Evolutionary conservation across 2,113 vertebrate species (phyloP).

Genomic region (Columba livia): DNA sequence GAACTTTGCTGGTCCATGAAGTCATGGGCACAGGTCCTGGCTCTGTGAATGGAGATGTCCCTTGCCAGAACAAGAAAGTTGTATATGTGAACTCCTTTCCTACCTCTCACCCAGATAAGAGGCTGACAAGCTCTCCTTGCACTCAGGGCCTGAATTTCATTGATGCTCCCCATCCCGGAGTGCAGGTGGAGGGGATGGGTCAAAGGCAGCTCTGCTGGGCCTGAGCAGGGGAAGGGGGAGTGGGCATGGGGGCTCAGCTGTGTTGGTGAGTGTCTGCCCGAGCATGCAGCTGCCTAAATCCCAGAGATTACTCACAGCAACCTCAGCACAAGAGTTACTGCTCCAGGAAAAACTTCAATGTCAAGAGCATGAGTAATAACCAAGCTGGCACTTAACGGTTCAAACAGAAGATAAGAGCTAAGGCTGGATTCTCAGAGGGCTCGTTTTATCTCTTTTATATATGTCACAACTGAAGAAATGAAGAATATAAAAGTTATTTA

Average conservation of each 20-base stretch:
- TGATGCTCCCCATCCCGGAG: fast-evolving
- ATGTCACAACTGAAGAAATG: slow-evolving; percentile 74
- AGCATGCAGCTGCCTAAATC: slow-evolving; percentile 58
- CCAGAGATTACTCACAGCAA: slow-evolving; percentile 52
- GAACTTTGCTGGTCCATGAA: background rate
- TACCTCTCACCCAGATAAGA: background rate
- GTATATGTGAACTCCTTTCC: background rate
- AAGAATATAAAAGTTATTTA: slow-evolving; percentile 73
- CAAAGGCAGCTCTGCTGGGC: background rate
- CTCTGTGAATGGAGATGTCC: background rate
- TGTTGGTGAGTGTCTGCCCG: slow-evolving; percentile 41
- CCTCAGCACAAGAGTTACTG: slow-evolving; percentile 56
- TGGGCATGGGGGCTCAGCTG: background rate
- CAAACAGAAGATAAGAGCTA: slow-evolving; percentile 71
- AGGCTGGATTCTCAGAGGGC: slow-evolving; percentile 61
- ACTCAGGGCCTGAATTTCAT: background rate
- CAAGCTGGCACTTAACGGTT: slow-evolving; percentile 69
- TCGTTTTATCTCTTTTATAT: slow-evolving; percentile 67
- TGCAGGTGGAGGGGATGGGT: background rate
- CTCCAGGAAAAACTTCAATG: slow-evolving; percentile 67
- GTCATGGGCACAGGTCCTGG: background rate
- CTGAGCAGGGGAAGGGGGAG: background rate
- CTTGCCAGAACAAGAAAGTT: background rate
- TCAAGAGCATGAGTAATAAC: slow-evolving; percentile 71
- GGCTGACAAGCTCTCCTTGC: background rate